Conservation (phyloP, 2,888 invertebrate species). For the Lycophotia porphyrea region DNA sequence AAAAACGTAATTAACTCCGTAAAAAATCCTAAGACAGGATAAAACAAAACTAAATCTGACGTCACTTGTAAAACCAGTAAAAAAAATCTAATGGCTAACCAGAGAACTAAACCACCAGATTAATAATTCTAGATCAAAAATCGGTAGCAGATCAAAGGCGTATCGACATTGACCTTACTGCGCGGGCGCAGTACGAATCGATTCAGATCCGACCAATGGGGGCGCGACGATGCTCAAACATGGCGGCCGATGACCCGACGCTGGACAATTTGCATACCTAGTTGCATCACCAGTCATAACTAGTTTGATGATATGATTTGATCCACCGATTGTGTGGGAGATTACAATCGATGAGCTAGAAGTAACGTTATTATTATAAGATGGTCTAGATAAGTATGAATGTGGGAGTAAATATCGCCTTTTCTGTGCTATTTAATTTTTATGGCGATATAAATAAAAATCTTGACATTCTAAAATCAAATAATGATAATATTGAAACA, state of each 20-base stretch:
- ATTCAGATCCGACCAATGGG: conserved; percentile 83
- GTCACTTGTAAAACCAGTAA: conserved; percentile 6
- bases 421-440: conserved; percentile 19
- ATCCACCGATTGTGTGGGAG: conserved; percentile 62
- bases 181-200: conserved; percentile 86
- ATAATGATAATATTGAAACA: neutral
- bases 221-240: conserved; percentile 81
- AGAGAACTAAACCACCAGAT: conserved; percentile 52
- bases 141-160: conserved; percentile 86
- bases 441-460: conserved; percentile 11
- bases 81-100: conserved; percentile 39
- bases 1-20: neutral
- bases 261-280: conserved; percentile 87
- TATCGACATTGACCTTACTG: conserved; percentile 88
- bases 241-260: conserved; percentile 83
- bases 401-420: conserved; percentile 19
- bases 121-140: conserved; percentile 70
- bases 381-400: conserved; percentile 29
- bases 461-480: neutral
- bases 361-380: conserved; percentile 39
- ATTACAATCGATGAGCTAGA: conserved; percentile 39
- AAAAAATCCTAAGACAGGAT: neutral
- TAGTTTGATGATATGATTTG: conserved; percentile 79
- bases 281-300: conserved; percentile 84
- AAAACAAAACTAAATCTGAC: neutral